A percentile compares a stretch with the other conserved stretches of the same genome.
phyloP scores from a whole-genome alignment of 2,797 vertebrate genomes.

The Dryobates pubescens region DNA sequence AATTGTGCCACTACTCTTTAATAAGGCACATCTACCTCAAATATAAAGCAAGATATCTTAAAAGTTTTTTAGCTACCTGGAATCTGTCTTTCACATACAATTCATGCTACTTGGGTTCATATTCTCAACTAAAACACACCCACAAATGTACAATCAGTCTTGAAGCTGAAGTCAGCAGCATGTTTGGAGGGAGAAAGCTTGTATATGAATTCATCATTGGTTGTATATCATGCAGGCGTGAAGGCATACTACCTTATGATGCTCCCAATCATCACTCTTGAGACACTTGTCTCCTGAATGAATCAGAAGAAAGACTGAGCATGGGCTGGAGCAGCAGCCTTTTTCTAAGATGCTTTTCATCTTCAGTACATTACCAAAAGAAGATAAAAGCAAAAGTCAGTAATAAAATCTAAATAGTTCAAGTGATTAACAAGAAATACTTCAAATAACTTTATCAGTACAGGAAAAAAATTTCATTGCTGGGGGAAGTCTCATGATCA shows the following conservation, averaged over 20 bases:
- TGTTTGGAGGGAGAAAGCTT: too few relatives aligned
- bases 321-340: background rate
- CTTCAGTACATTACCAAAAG: background rate
- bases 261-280: background rate
- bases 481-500: too few relatives aligned
- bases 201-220: fast-evolving
- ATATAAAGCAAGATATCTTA: background rate
- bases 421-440: background rate
- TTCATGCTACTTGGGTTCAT: fast-evolving
- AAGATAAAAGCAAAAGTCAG: background rate
- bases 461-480: background rate
- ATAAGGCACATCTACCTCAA: background rate
- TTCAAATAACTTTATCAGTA: background rate
- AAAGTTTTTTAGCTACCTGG: background rate
- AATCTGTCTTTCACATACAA: background rate
- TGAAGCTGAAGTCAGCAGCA: background rate
- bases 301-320: background rate
- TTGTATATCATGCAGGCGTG: too few relatives aligned
- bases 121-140: background rate
- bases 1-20: background rate
- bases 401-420: background rate
- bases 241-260: background rate
- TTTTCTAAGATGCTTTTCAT: background rate
- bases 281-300: background rate
- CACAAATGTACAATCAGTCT: background rate